phyloP scores from a whole-genome alignment of 1,140 invertebrate species.

The Monochamus saltuarius region DNA sequence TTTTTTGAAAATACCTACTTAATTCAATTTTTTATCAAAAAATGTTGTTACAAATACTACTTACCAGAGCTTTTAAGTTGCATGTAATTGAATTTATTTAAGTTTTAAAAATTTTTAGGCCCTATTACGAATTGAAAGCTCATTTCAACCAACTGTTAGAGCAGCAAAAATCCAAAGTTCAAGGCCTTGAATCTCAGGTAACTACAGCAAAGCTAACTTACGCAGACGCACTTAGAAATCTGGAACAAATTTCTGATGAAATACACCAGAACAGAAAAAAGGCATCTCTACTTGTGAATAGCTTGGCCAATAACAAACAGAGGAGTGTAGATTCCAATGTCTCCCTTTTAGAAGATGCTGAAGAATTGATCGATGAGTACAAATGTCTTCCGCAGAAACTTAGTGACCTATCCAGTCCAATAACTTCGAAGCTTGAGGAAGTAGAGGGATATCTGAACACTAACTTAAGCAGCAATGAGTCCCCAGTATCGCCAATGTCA shows the following conservation, averaged over 20 bases:
- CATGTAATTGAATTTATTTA: background rate
- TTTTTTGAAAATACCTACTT: background rate
- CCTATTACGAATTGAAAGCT: constrained; percentile 92
- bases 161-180: constrained; percentile 80
- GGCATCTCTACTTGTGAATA: constrained; percentile 18
- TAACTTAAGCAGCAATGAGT: constrained; percentile 28
- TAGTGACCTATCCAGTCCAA: constrained; percentile 43
- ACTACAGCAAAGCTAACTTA: constrained; percentile 80
- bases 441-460: constrained; percentile 48
- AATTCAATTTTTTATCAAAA: too few species aligned
- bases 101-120: constrained; percentile 62
- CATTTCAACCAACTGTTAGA: constrained; percentile 85
- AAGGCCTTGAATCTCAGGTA: constrained; percentile 76
- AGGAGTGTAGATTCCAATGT: constrained; percentile 43
- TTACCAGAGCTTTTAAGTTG: too few species aligned
- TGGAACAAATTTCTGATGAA: constrained; percentile 91
- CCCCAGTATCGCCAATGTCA: constrained; percentile 29
- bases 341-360: constrained; percentile 40
- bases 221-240: constrained; percentile 76
- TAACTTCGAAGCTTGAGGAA: constrained; percentile 43
- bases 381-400: constrained; percentile 52
- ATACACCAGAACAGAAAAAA: constrained; percentile 65
- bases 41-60: background rate
- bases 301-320: constrained; percentile 27
- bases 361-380: constrained; percentile 50